These are phyloP conservation scores for Zaprionus lineosus DNA, from an alignment of 2,888 invertebrate species.

Conservation along the genomic window DNA sequence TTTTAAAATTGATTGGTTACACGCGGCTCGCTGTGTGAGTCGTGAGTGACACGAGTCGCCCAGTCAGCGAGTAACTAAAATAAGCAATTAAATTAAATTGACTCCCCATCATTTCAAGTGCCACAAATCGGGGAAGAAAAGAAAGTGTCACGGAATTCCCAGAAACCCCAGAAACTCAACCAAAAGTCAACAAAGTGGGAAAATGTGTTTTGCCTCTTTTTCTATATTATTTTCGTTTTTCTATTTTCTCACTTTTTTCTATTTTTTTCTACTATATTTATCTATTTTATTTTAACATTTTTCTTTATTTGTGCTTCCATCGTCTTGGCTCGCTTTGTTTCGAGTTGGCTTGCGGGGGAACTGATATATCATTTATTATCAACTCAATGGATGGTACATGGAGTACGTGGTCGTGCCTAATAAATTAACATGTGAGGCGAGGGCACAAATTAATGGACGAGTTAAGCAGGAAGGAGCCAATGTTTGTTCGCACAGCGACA, in stretches of 20 bases:
- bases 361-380: conserved; percentile 56
- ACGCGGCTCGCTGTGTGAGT: too few relatives aligned
- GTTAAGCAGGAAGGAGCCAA: conserved; percentile 22
- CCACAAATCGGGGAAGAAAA: conserved; percentile 21
- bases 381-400: conserved; percentile 21
- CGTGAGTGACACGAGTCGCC: too few relatives aligned
- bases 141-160: conserved; percentile 52
- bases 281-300: conserved; percentile 20
- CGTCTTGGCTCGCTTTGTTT: too few relatives aligned
- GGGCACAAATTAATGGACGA: conserved; percentile 39
- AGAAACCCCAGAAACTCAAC: conserved; percentile 35
- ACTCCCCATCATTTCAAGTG: conserved; percentile 52
- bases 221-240: too few relatives aligned
- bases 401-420: conserved; percentile 60
- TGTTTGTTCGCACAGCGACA: not conserved
- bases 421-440: conserved; percentile 68
- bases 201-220: too few relatives aligned
- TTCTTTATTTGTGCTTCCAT: conserved; percentile 11
- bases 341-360: too few relatives aligned
- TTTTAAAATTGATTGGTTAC: too few relatives aligned
- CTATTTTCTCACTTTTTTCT: too few relatives aligned
- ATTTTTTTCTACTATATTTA: too few relatives aligned
- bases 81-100: conserved; percentile 55
- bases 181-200: too few relatives aligned
- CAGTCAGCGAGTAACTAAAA: too few relatives aligned